A percentile compares a stretch with the other conserved stretches of the same genome.
phyloP scores from a whole-genome alignment of 2,797 vertebrate species.

The Coregonus ussuriensis region DNA sequence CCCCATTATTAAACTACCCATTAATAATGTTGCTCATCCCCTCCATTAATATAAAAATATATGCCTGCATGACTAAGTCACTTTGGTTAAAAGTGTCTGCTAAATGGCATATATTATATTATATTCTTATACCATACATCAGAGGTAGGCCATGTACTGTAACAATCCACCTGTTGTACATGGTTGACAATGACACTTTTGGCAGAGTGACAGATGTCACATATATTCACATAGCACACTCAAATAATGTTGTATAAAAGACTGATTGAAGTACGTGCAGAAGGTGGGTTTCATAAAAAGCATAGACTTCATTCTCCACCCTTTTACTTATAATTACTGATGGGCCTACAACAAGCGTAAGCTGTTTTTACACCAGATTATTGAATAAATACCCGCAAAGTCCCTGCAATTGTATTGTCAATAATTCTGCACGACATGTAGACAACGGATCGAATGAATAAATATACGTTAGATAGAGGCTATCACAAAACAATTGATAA shows the following conservation, averaged over 20 bases:
- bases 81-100: too few relatives aligned
- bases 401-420: not conserved
- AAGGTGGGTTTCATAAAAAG: not conserved
- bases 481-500: not conserved
- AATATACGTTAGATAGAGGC: not conserved
- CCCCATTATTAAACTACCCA: not conserved
- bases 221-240: not conserved
- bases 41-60: too few relatives aligned
- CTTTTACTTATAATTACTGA: not conserved
- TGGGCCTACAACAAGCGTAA: not conserved
- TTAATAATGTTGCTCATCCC: too few relatives aligned
- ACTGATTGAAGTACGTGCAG: not conserved
- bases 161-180: not conserved
- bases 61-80: too few relatives aligned
- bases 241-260: not conserved
- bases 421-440: not conserved
- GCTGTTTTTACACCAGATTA: not conserved
- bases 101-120: too few relatives aligned
- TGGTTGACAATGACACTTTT: not conserved
- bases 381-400: not conserved
- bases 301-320: not conserved
- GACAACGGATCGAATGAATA: not conserved
- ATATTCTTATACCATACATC: not conserved
- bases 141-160: not conserved
- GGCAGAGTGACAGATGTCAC: not conserved